Evolutionary conservation across 2,888 invertebrate genomes (phyloP).

Genomic region (Drosophila suboccidentalis): DNA sequence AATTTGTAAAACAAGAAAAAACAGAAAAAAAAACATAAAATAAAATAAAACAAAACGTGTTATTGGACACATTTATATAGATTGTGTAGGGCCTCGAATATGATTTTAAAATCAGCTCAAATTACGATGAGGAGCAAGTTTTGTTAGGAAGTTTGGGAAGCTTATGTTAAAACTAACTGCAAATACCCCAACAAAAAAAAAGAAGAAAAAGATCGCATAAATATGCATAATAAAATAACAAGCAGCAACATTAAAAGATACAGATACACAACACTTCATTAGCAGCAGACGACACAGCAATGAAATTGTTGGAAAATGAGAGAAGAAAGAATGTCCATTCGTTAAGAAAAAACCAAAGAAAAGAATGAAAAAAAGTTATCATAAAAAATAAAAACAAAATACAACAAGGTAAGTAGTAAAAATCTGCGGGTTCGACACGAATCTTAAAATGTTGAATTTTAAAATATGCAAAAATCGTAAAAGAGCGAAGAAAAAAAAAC

Average conservation of each 20-base stretch:
- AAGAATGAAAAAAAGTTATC: slow-evolving; percentile 13
- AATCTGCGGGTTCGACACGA: slow-evolving; percentile 74
- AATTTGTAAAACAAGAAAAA: slow-evolving; percentile 36
- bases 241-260: slow-evolving; percentile 27
- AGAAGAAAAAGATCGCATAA: slow-evolving; percentile 49
- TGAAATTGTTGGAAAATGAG: slow-evolving; percentile 38
- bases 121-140: slow-evolving; percentile 44
- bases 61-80: slow-evolving; percentile 27
- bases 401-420: slow-evolving; percentile 64
- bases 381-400: slow-evolving; percentile 32
- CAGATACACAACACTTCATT: slow-evolving; percentile 67
- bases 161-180: slow-evolving; percentile 26
- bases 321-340: slow-evolving; percentile 9
- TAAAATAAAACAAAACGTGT: slow-evolving; percentile 46
- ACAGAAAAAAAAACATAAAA: neutral
- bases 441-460: slow-evolving; percentile 59
- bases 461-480: slow-evolving; percentile 76
- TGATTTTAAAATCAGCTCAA: slow-evolving; percentile 46
- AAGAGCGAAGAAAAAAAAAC: slow-evolving; percentile 50
- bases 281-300: slow-evolving; percentile 56
- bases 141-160: slow-evolving; percentile 39
- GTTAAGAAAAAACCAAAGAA: neutral
- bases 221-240: slow-evolving; percentile 59
- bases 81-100: slow-evolving; percentile 15
- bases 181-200: slow-evolving; percentile 8